Percentiles rank a stretch among this genome's conserved stretches.
Conservation (phyloP, 2,888 invertebrate genomes). For the Dioctria rufipes region DNA sequence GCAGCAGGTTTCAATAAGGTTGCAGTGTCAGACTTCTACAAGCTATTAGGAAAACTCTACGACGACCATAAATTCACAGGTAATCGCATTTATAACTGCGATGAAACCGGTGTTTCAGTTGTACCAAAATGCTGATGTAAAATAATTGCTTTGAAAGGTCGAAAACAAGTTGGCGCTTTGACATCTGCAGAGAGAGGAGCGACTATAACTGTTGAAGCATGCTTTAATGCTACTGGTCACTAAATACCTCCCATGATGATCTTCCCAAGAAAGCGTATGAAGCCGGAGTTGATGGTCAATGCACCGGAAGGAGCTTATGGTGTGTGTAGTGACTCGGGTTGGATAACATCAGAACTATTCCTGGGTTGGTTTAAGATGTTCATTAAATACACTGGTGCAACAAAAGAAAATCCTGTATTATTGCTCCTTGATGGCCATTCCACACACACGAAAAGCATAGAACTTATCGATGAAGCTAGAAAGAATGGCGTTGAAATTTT, state of each 20-base stretch:
- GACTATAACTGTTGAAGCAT: slow-evolving; percentile 9
- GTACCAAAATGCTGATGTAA: slow-evolving; percentile 54
- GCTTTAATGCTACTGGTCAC: not conserved
- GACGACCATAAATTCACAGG: not conserved
- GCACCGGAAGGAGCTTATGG: not conserved
- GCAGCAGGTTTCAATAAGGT: slow-evolving; percentile 35
- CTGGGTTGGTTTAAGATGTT: not conserved
- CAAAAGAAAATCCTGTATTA: not conserved
- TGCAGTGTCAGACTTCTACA: slow-evolving; percentile 21
- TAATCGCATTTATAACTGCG: slow-evolving; percentile 52
- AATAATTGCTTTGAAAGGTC: slow-evolving; percentile 52
- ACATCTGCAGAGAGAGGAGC: slow-evolving; percentile 27
- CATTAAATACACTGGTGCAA: not conserved
- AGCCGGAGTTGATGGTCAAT: not conserved
- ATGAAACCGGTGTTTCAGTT: slow-evolving; percentile 51
- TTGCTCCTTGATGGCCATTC: slow-evolving; percentile 1
- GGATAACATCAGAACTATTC: no score
- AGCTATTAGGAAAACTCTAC: slow-evolving; percentile 29
- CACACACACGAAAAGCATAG: not conserved
- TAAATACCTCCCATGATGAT: not conserved
- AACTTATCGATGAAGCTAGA: not conserved
- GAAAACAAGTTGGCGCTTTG: slow-evolving; percentile 39
- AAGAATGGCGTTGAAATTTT: not conserved
- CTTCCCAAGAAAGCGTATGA: not conserved
- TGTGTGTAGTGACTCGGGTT: not conserved